Evolutionary conservation across 2,888 invertebrate species (phyloP).

Genomic region (Epirrita christyi): DNA sequence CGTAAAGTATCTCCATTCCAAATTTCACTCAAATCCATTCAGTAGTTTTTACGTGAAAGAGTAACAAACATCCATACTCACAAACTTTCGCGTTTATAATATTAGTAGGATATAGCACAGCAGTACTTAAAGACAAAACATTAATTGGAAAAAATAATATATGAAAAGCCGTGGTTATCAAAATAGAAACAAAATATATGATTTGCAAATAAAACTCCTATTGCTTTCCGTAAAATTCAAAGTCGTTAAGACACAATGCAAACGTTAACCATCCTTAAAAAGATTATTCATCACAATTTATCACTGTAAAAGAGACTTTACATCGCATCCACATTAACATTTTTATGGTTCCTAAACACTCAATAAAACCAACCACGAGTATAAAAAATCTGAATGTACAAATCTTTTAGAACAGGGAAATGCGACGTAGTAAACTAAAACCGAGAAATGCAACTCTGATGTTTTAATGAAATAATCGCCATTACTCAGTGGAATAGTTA

Average conservation of each 20-base stretch:
- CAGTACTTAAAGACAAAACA: too few relatives aligned
- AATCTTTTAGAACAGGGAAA: constrained; percentile 67
- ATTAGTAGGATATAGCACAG: too few relatives aligned
- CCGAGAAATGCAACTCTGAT: constrained; percentile 9
- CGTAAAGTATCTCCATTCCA: too few relatives aligned
- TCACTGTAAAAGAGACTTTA: constrained; percentile 54
- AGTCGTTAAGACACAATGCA: constrained; percentile 26
- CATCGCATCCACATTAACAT: constrained; percentile 68
- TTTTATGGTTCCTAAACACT: constrained; percentile 79
- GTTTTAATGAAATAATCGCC: constrained; percentile 3
- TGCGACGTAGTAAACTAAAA: constrained; percentile 6
- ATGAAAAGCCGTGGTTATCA: not conserved
- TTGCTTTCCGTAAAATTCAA: constrained; percentile 28
- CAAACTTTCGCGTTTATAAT: too few relatives aligned
- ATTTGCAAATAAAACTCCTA: constrained; percentile 2
- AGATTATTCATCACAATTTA: constrained; percentile 52
- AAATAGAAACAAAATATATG: not conserved
- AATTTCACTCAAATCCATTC: too few relatives aligned
- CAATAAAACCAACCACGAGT: constrained; percentile 70
- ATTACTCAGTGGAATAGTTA: not conserved
- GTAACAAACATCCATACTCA: too few relatives aligned
- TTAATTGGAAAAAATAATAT: too few relatives aligned
- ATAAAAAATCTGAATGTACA: constrained; percentile 66
- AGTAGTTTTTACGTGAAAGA: too few relatives aligned
- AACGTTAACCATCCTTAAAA: constrained; percentile 39